Conservation (phyloP, 92 coral and sea anemone species). For the Pocillopora meandrina region DNA sequence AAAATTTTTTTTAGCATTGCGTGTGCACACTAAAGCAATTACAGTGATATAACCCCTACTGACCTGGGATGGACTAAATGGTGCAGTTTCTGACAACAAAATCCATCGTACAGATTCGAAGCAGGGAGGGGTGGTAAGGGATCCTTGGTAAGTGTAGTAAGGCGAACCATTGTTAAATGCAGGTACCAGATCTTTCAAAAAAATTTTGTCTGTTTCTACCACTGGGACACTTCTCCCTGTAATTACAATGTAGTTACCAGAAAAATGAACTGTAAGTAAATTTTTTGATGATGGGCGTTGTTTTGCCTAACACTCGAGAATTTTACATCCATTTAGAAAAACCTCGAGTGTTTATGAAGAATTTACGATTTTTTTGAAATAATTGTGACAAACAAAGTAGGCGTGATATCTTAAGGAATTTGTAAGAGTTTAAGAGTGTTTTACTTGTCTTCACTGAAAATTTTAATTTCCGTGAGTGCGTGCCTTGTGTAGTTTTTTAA, state of each 20-base stretch:
- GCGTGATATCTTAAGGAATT: too few species aligned
- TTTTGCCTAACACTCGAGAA: too few species aligned
- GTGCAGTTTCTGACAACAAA: conserved; percentile 17
- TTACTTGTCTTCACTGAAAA: too few species aligned
- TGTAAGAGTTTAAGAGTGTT: too few species aligned
- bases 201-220: background rate
- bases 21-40: background rate
- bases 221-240: background rate
- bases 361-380: too few species aligned
- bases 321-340: too few species aligned
- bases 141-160: conserved; percentile 59
- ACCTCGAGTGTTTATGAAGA: too few species aligned
- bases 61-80: conserved; percentile 1
- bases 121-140: conserved; percentile 62
- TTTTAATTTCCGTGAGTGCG: too few species aligned
- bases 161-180: background rate
- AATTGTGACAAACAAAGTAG: too few species aligned
- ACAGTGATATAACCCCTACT: background rate
- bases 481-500: too few species aligned
- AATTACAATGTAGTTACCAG: background rate
- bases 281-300: too few species aligned
- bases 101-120: conserved; percentile 56
- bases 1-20: background rate
- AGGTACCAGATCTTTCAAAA: background rate
- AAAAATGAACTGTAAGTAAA: too few species aligned